A percentile compares a stretch with the other conserved stretches of the same genome.
These are phyloP conservation scores for Schizopygopsis pylzovi DNA, from an alignment of 2,797 vertebrate genomes.

Conservation along the genomic window DNA sequence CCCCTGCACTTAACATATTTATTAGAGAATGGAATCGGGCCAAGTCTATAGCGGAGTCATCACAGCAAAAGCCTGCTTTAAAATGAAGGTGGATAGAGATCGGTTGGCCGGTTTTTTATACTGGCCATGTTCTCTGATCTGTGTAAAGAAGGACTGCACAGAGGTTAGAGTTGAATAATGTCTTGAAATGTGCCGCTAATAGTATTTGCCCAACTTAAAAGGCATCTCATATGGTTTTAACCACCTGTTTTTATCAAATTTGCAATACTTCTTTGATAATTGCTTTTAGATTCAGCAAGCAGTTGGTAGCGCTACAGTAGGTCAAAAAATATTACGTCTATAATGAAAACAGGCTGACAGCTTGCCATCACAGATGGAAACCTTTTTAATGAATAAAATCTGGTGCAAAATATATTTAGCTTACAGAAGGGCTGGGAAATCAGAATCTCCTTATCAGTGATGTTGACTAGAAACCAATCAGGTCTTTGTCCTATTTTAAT, in stretches of 20 bases:
- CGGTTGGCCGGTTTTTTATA: not conserved
- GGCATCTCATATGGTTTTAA: conserved; percentile 16
- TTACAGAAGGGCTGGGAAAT: conserved; percentile 21
- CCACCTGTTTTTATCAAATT: conserved; percentile 43
- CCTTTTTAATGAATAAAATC: conserved; percentile 41
- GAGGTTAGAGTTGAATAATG: conserved; percentile 22
- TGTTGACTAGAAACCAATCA: conserved; percentile 20
- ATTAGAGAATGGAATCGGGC: conserved; percentile 66
- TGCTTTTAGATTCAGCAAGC: conserved; percentile 31
- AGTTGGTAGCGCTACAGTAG: conserved; percentile 33
- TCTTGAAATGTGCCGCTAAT: conserved; percentile 35
- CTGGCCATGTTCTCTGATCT: conserved; percentile 27
- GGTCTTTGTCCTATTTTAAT: conserved; percentile 29
- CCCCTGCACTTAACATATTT: conserved; percentile 69
- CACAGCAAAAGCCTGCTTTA: conserved; percentile 51
- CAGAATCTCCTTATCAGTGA: conserved; percentile 15
- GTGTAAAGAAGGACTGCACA: conserved; percentile 31
- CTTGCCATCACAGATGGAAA: conserved; percentile 46
- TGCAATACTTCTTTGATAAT: conserved; percentile 25
- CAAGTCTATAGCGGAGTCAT: conserved; percentile 55
- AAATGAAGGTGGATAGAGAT: conserved; percentile 37
- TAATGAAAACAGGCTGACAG: conserved; percentile 39
- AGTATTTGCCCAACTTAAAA: conserved; percentile 19
- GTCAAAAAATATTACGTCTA: conserved; percentile 37
- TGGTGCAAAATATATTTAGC: conserved; percentile 23